A percentile compares a stretch with the other conserved stretches of the same genome.
Evolutionary conservation across 2,888 invertebrate genomes (phyloP).

Genomic region (Notodonta dromedarius): DNA sequence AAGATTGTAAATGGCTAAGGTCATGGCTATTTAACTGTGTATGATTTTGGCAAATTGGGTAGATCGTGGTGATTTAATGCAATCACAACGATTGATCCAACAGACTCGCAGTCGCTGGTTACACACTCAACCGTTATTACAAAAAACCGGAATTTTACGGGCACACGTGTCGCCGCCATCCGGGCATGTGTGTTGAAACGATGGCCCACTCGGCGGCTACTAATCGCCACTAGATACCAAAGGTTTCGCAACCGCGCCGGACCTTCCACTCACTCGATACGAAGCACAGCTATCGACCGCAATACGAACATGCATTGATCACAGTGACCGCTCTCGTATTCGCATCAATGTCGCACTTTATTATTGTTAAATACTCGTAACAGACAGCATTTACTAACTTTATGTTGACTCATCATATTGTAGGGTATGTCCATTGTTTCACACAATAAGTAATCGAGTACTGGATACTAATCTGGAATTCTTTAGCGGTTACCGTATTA

Average conservation of each 20-base stretch:
- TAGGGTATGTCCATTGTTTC: too few species aligned
- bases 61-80: neutral
- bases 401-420: too few species aligned
- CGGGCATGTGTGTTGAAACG: slow-evolving; percentile 73
- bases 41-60: neutral
- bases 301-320: slow-evolving; percentile 60
- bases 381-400: too few species aligned
- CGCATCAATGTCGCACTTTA: neutral
- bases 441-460: too few species aligned
- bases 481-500: too few species aligned
- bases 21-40: too few species aligned
- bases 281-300: slow-evolving; percentile 65
- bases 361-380: neutral
- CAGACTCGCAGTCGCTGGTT: slow-evolving; percentile 42
- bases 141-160: slow-evolving; percentile 59
- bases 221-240: slow-evolving; percentile 77
- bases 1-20: neutral
- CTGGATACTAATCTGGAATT: too few species aligned
- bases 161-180: slow-evolving; percentile 58
- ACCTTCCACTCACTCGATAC: slow-evolving; percentile 76
- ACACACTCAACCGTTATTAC: slow-evolving; percentile 47
- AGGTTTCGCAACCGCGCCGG: slow-evolving; percentile 70
- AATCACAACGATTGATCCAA: slow-evolving; percentile 42
- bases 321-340: slow-evolving; percentile 34
- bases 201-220: slow-evolving; percentile 72